Evolutionary conservation across 2,113 vertebrate genomes (phyloP).

Genomic region (Dolichallabes microphthalmus): DNA sequence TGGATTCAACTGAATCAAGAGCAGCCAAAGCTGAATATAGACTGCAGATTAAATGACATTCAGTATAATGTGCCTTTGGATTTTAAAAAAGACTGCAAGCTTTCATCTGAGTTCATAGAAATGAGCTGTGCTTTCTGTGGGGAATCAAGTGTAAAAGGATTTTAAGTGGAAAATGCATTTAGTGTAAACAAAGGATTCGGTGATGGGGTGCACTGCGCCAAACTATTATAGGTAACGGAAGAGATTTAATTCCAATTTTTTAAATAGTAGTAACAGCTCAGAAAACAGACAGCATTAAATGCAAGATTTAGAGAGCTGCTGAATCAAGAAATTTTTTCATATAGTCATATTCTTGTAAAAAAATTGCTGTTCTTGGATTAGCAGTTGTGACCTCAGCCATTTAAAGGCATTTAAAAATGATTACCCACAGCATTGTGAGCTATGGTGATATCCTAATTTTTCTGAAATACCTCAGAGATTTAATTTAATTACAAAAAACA

Average conservation of each 20-base stretch:
- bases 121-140: not conserved
- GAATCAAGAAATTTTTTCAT: not conserved
- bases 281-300: not conserved
- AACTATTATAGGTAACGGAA: not conserved
- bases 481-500: not conserved
- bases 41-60: slow-evolving; percentile 23
- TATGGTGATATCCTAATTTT: not conserved
- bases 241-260: not conserved
- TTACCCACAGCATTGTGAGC: not conserved
- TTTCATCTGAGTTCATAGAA: not conserved
- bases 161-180: not conserved
- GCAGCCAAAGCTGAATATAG: slow-evolving; percentile 44
- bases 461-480: slow-evolving; percentile 1
- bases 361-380: not conserved
- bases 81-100: not conserved
- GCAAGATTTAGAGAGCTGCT: not conserved
- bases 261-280: not conserved
- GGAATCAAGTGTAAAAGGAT: not conserved
- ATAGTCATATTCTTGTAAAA: not conserved
- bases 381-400: not conserved
- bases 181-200: not conserved
- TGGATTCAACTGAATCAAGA: slow-evolving; percentile 46
- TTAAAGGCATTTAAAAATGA: not conserved
- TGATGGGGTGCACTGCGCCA: too few relatives aligned
- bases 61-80: slow-evolving; percentile 1